These are phyloP conservation scores for Synanthedon myopaeformis DNA, from an alignment of 2,888 invertebrate species.

Conservation along the genomic window DNA sequence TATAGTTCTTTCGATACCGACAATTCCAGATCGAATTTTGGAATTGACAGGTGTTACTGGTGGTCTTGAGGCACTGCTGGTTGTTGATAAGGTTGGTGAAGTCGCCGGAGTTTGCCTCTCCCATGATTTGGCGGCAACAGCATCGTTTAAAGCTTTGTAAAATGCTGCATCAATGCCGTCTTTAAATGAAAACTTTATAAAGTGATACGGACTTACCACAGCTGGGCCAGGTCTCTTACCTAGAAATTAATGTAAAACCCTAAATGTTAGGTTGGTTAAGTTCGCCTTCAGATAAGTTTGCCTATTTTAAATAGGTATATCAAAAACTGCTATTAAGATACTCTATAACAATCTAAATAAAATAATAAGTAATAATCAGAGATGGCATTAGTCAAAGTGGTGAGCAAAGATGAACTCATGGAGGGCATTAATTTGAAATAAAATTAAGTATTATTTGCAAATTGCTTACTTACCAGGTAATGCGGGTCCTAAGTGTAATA, in stretches of 20 bases:
- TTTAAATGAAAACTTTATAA: slow-evolving; percentile 87
- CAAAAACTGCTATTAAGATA: too few species aligned
- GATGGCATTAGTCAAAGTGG: too few species aligned
- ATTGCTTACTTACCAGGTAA: slow-evolving; percentile 53
- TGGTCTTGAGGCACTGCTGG: slow-evolving; percentile 25
- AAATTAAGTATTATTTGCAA: not conserved
- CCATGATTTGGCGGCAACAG: slow-evolving; percentile 75
- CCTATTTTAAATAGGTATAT: too few species aligned
- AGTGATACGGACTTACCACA: slow-evolving; percentile 76
- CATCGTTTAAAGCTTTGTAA: slow-evolving; percentile 72
- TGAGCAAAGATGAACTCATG: too few species aligned
- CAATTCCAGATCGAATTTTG: slow-evolving; percentile 88
- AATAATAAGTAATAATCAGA: too few species aligned
- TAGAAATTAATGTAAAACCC: slow-evolving; percentile 15
- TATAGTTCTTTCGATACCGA: slow-evolving; percentile 94
- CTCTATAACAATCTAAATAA: too few species aligned
- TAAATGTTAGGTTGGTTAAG: too few species aligned
- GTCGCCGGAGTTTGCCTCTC: slow-evolving; percentile 45
- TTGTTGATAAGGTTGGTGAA: slow-evolving; percentile 18
- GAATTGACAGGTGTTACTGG: slow-evolving; percentile 55
- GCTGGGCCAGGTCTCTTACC: slow-evolving; percentile 82
- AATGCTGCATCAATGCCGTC: slow-evolving; percentile 81
- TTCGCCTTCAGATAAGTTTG: too few species aligned
- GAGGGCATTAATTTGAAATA: not conserved
- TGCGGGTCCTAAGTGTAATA: slow-evolving; percentile 79